Evolutionary conservation across 2,797 vertebrate species (phyloP).

Genomic region (Macrochelys suwanniensis): DNA sequence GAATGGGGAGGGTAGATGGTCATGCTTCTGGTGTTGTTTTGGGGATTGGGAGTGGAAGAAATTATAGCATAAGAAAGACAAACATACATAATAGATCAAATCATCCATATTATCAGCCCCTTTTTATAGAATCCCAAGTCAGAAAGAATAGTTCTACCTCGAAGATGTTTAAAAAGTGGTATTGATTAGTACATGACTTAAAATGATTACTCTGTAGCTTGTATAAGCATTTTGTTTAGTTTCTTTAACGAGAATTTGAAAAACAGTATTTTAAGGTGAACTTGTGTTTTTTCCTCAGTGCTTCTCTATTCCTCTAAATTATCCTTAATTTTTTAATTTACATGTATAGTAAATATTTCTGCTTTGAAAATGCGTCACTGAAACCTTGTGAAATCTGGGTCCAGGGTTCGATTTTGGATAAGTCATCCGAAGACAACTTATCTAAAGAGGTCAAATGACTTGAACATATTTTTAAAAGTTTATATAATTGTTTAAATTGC

Average conservation of each 20-base stretch:
- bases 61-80: background rate
- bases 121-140: background rate
- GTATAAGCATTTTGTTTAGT: background rate
- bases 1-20: slow-evolving; percentile 14
- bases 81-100: background rate
- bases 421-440: background rate
- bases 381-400: background rate
- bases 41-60: background rate
- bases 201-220: background rate
- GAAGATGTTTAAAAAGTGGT: background rate
- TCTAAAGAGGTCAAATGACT: background rate
- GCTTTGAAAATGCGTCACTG: background rate
- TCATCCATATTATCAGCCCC: background rate
- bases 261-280: background rate
- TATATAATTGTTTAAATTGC: background rate
- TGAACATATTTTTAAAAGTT: background rate
- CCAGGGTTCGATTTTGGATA: background rate
- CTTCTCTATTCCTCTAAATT: background rate
- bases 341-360: background rate
- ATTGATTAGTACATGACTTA: background rate
- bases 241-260: background rate
- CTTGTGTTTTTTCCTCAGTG: background rate
- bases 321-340: background rate
- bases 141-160: background rate
- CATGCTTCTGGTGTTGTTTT: background rate